A percentile compares a stretch with the other conserved stretches of the same genome.
phyloP scores from a whole-genome alignment of 2,113 vertebrate species.

The Catharus bicknelli region DNA sequence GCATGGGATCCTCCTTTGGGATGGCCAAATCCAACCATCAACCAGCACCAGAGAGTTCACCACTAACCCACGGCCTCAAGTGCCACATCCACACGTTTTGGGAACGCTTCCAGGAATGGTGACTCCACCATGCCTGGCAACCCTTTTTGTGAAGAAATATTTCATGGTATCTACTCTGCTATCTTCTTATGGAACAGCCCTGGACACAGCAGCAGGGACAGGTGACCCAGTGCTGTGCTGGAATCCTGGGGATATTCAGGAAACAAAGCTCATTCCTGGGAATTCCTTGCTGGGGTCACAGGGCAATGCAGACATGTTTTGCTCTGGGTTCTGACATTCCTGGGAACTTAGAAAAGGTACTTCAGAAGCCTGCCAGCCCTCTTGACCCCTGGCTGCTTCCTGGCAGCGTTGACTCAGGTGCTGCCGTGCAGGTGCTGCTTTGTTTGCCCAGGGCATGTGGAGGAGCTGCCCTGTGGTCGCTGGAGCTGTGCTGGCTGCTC shows the following conservation, averaged over 20 bases:
- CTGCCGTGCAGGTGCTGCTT: neutral
- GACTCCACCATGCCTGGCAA: neutral
- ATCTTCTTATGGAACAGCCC: neutral
- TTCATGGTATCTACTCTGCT: neutral
- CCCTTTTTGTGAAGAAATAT: neutral
- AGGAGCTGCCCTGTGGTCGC: fast-evolving
- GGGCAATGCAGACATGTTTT: fast-evolving
- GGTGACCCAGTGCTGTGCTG: neutral
- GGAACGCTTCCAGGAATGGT: neutral
- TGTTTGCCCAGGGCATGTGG: neutral
- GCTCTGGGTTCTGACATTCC: neutral
- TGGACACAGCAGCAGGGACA: neutral
- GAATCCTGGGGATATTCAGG: neutral
- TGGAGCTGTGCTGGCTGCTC: neutral
- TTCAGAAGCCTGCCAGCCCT: neutral
- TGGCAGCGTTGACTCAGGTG: neutral
- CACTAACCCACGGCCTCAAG: neutral
- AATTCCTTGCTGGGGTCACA: neutral
- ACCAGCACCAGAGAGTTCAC: neutral
- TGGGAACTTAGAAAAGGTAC: neutral
- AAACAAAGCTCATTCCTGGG: neutral
- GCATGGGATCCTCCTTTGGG: neutral
- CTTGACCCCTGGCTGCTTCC: neutral
- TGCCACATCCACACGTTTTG: neutral
- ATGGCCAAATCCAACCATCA: neutral